Percentiles rank a stretch among this genome's conserved stretches.
Conservation (phyloP, 2,888 invertebrate genomes). For the Morinoia aosen region DNA sequence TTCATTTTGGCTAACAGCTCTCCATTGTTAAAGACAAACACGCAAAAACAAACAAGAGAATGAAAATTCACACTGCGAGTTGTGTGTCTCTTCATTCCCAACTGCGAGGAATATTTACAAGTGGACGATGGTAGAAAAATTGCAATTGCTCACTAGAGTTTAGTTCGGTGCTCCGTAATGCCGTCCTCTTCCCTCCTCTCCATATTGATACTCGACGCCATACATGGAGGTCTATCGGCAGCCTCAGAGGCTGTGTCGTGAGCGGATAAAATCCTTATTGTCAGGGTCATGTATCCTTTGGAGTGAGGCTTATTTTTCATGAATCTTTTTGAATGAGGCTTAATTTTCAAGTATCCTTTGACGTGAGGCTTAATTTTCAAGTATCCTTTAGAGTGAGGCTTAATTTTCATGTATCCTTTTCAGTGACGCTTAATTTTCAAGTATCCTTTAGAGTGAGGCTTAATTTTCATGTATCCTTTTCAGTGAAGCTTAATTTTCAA, state of each 20-base stretch:
- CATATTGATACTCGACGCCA: neutral
- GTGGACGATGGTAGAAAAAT: neutral
- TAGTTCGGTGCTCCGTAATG: neutral
- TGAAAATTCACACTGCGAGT: no score
- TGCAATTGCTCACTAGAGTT: neutral
- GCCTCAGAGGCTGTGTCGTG: conserved; percentile 3
- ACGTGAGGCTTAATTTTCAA: no score
- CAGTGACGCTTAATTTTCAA: no score
- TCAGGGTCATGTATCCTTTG: neutral
- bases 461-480: no score
- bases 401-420: no score
- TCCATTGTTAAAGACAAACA: no score
- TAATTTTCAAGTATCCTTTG: no score
- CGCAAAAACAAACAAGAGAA: no score
- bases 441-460: no score
- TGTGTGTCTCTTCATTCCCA: neutral
- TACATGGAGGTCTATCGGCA: neutral
- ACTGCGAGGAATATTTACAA: neutral
- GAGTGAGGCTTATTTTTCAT: neutral
- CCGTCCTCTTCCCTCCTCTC: neutral
- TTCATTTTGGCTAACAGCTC: no score
- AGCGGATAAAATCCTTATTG: conserved; percentile 1
- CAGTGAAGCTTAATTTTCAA: no score
- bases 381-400: no score
- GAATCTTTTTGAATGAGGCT: neutral